Evolutionary conservation across 2,113 vertebrate species (phyloP).

Genomic region (Lontra canadensis): DNA sequence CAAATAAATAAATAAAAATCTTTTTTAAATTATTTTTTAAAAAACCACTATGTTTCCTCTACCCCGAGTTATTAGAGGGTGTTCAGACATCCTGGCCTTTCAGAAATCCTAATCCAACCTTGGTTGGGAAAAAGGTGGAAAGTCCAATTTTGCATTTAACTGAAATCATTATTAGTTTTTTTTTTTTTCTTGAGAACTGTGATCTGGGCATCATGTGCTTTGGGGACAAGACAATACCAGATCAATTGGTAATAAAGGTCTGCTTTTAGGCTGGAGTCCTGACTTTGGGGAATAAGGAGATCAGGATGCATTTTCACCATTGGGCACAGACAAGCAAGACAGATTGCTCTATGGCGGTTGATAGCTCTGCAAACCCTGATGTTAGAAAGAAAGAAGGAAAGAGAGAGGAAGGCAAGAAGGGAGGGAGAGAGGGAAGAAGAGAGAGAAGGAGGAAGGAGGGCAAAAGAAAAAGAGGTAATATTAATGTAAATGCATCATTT

Average conservation of each 20-base stretch:
- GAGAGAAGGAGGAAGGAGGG: background rate
- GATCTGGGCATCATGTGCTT: background rate
- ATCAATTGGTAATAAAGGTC: constrained; percentile 43
- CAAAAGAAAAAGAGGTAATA: background rate
- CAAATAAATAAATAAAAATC: background rate
- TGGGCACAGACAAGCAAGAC: constrained; percentile 50
- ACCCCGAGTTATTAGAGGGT: background rate
- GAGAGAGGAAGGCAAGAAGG: background rate
- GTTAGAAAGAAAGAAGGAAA: background rate
- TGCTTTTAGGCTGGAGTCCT: constrained; percentile 6
- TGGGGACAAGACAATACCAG: constrained; percentile 21
- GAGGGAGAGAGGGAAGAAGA: too few relatives aligned
- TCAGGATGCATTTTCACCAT: constrained; percentile 43
- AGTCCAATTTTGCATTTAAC: background rate
- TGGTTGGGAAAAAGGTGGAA: background rate
- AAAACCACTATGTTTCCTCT: background rate
- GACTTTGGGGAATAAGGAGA: constrained; percentile 35
- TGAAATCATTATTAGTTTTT: background rate
- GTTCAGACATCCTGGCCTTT: background rate
- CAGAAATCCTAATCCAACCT: background rate
- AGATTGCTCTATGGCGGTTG: constrained; percentile 39
- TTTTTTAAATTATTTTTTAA: background rate
- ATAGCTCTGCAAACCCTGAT: constrained; percentile 27
- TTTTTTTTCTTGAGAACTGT: constrained; percentile 28
- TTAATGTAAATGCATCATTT: constrained; percentile 22